A percentile compares a stretch with the other conserved stretches of the same genome.
These are phyloP conservation scores for Poeciliopsis turrubarensis DNA, from an alignment of 2,113 vertebrate genomes.

Conservation along the genomic window DNA sequence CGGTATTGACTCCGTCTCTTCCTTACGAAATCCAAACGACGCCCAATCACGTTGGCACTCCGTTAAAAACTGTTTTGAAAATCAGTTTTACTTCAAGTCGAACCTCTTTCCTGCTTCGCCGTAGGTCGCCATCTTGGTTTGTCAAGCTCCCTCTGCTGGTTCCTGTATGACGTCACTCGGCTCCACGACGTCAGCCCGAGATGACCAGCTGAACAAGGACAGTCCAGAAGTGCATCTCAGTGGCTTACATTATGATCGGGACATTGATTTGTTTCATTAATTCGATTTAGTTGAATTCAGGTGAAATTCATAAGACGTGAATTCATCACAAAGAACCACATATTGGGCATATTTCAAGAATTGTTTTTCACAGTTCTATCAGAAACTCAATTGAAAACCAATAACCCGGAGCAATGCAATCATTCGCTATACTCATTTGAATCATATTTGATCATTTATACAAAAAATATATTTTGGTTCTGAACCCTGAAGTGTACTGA, in stretches of 20 bases:
- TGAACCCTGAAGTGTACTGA: no score
- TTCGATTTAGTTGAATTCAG: background rate
- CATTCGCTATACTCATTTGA: background rate
- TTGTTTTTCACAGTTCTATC: background rate
- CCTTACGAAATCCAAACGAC: constrained; percentile 59
- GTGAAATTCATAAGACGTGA: background rate
- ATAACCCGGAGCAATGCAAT: background rate
- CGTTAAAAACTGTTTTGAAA: constrained; percentile 1
- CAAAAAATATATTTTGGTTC: no score
- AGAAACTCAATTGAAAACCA: no score
- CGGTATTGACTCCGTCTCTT: constrained; percentile 65
- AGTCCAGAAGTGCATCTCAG: no score
- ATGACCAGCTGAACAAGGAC: no score
- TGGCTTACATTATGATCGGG: background rate
- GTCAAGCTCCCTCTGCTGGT: constrained; percentile 65
- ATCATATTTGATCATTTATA: background rate
- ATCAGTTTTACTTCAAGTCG: constrained; percentile 74
- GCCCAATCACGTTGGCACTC: constrained; percentile 19
- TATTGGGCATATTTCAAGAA: no score
- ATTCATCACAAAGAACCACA: no score
- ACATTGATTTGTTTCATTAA: background rate
- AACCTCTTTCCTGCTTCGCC: constrained; percentile 80
- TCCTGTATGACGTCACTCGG: constrained; percentile 74
- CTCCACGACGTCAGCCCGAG: constrained; percentile 42
- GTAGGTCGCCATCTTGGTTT: constrained; percentile 84